phyloP scores from a whole-genome alignment of 2,888 invertebrate species.

The Pelosia muscerda region DNA sequence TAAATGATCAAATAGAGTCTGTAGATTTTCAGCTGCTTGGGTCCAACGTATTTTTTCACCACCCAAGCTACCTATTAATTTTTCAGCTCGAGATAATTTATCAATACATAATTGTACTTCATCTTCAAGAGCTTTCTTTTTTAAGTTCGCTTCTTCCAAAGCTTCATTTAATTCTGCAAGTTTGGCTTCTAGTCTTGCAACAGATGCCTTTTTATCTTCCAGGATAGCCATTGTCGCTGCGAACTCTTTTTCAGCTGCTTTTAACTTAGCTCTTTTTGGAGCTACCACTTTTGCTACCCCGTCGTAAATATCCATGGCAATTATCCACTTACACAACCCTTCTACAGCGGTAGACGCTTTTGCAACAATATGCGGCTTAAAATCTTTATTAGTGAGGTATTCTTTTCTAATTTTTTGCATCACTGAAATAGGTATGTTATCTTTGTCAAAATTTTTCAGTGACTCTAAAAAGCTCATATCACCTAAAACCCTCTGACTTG shows the following conservation, averaged over 20 bases:
- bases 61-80: slow-evolving; percentile 94
- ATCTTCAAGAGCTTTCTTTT: slow-evolving; percentile 90
- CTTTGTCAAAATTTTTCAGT: slow-evolving; percentile 93
- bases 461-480: slow-evolving; percentile 93
- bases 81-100: slow-evolving; percentile 94
- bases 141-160: slow-evolving; percentile 88
- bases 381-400: slow-evolving; percentile 91
- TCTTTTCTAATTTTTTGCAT: slow-evolving; percentile 92
- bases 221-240: slow-evolving; percentile 94
- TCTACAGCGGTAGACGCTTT: slow-evolving; percentile 98
- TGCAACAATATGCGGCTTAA: slow-evolving; percentile 92
- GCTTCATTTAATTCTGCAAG: slow-evolving; percentile 90
- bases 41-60: slow-evolving; percentile 96
- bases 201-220: slow-evolving; percentile 93
- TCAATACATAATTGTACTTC: slow-evolving; percentile 93
- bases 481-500: slow-evolving; percentile 92
- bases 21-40: slow-evolving; percentile 91
- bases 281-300: slow-evolving; percentile 93
- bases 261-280: slow-evolving; percentile 94
- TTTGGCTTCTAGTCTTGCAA: slow-evolving; percentile 91
- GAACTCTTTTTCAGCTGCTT: slow-evolving; percentile 93
- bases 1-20: slow-evolving; percentile 91
- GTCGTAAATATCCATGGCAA: slow-evolving; percentile 96
- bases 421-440: slow-evolving; percentile 91
- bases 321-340: slow-evolving; percentile 96